Evolutionary conservation across 2,797 vertebrate genomes (phyloP), one percentile per base, ranked within the genome.

Genomic region (Ateles fusciceps): DNA sequence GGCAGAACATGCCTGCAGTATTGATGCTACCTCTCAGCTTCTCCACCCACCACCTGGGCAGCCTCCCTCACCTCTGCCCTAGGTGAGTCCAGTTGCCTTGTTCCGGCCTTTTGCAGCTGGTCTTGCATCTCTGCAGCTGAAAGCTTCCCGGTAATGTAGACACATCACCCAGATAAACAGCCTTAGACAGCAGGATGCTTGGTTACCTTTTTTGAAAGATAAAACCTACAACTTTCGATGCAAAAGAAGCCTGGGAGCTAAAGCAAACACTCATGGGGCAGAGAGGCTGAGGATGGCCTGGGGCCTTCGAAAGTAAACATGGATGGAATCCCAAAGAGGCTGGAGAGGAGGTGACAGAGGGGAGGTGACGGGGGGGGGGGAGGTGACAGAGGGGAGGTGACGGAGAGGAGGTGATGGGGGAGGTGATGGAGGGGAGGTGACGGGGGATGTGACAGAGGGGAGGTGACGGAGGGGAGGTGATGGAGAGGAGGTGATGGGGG

Each of bases 1-100:
- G 0, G 4, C 8, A 17, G 48, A 11, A 5, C 46, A 39, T 10
- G 7, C 33, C 59, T 9, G n/a, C 4, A 4, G 9, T 39, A 4
- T 1, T 8, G 0, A 5, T 0, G 26, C 9, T 2, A 13, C 42
- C 13, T 7, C 8, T 7, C 3, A 4, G 39, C 11, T 19, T 28
- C 28, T 55, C 76, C 14, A 15, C 10, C 14, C 3, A 7, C 17
- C 26, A 14, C 24, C 19, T 0, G 50, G 50, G 50, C 13, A 9
- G 13, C 44, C 15, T 14, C 19, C 61, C 44, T 55, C 6, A 3
- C 11, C 68, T 26, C 78, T 39, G 50, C n/a, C 6, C 12, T 24
- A 1, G 4, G 48, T n/a, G 8, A 42, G 36, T 71, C 68, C 71
- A 13, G 68, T 24, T 3, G 22, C 42, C 42, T 15, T 21, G 7